These are phyloP conservation scores for Crotalus adamanteus DNA, from an alignment of 2,797 vertebrate species.

Conservation along the genomic window DNA sequence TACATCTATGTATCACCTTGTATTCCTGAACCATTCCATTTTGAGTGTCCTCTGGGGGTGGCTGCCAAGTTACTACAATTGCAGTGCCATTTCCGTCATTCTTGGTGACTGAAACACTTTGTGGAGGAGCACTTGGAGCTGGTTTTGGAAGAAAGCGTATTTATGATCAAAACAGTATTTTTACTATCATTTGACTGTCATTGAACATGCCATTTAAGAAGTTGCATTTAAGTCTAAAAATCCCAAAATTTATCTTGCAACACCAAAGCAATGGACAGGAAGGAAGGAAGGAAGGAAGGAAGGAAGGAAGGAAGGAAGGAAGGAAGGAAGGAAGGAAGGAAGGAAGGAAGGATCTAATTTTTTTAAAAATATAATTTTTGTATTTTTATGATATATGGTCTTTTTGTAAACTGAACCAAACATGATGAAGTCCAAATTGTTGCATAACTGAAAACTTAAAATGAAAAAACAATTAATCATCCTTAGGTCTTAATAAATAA, in stretches of 20 bases:
- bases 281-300: no score
- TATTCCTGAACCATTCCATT: conserved; percentile 97
- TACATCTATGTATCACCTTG: conserved; percentile 78
- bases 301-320: background rate
- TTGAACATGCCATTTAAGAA: background rate
- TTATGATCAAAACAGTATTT: background rate
- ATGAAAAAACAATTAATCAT: background rate
- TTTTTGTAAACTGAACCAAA: background rate
- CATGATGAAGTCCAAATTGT: background rate
- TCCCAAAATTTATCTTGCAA: background rate
- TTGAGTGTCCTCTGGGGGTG: conserved; percentile 90
- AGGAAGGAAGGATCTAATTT: background rate
- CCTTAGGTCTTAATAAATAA: background rate
- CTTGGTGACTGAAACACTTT: conserved; percentile 89
- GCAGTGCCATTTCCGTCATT: conserved; percentile 92
- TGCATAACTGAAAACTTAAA: background rate
- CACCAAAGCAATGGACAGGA: background rate
- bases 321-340: background rate
- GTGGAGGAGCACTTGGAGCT: conserved; percentile 91
- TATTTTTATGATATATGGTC: background rate
- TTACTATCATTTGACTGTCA: background rate
- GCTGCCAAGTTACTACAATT: conserved; percentile 93
- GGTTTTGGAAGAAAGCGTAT: conserved; percentile 57
- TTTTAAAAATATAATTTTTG: background rate
- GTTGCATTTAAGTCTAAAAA: background rate